phyloP scores from a whole-genome alignment of 2,113 vertebrate genomes.

The Saguinus midas region DNA sequence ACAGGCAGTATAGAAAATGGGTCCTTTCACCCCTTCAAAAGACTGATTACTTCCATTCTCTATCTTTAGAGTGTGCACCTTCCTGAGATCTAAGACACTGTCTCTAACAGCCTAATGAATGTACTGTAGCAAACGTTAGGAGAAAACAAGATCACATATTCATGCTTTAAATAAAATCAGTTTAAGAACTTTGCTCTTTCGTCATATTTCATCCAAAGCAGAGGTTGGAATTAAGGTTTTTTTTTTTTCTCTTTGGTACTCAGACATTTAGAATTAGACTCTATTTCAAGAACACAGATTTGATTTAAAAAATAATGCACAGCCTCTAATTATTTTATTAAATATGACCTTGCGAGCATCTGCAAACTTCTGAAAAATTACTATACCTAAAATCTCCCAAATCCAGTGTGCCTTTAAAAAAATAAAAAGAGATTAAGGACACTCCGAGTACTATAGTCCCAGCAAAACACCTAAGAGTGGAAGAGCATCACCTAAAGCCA shows the following conservation, averaged over 20 bases:
- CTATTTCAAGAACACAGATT: background rate
- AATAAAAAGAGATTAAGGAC: background rate
- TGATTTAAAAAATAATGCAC: background rate
- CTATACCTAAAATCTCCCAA: background rate
- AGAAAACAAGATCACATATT: background rate
- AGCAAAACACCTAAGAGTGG: conserved; percentile 59
- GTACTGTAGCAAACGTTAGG: background rate
- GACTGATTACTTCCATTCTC: background rate
- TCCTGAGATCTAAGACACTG: background rate
- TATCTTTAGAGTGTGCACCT: background rate
- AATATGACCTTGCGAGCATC: background rate
- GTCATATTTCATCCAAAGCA: background rate
- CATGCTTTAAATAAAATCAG: background rate
- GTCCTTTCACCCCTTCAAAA: background rate
- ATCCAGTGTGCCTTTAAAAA: background rate
- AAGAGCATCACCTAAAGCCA: conserved; percentile 71
- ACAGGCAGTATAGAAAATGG: background rate
- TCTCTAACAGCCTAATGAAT: background rate
- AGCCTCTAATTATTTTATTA: background rate
- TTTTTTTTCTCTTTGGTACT: background rate
- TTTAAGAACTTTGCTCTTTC: background rate
- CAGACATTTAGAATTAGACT: conserved; percentile 43
- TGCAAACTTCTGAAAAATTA: background rate
- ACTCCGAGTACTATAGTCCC: conserved; percentile 8
- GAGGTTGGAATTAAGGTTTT: background rate